Conservation (phyloP, 2,113 vertebrate genomes). For the Protobothrops mucrosquamatus region DNA sequence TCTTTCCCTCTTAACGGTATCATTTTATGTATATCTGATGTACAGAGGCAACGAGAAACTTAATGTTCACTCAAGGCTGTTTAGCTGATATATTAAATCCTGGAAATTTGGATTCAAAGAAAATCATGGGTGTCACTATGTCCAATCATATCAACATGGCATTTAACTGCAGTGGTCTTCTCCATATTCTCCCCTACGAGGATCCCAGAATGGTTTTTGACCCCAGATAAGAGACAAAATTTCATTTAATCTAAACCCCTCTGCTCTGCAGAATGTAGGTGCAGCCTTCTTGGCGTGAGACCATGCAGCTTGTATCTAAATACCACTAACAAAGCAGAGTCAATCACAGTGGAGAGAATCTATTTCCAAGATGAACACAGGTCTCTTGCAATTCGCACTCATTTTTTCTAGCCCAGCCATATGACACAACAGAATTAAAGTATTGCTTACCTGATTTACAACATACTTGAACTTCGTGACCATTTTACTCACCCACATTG, state of each 20-base stretch:
- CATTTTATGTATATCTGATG: neutral
- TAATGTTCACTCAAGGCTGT: neutral
- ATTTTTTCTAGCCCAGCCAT: neutral
- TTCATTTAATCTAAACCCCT: neutral
- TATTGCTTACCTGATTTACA: neutral
- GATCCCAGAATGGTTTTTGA: neutral
- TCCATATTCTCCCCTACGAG: neutral
- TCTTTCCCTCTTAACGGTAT: neutral
- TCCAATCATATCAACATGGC: neutral
- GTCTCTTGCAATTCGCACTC: neutral
- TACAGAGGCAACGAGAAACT: neutral
- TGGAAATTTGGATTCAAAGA: neutral
- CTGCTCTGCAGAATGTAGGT: neutral
- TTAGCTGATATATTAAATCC: neutral
- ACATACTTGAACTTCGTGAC: constrained; percentile 1
- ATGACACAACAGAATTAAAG: neutral
- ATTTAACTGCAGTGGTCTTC: neutral
- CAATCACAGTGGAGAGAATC: neutral
- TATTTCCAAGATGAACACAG: neutral
- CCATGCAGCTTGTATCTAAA: neutral
- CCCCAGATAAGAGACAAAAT: neutral
- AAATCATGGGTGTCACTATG: neutral
- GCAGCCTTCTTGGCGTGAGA: neutral
- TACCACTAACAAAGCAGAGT: neutral
- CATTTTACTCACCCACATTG: neutral